phyloP scores from a whole-genome alignment of 1,140 invertebrate genomes.

The Phocides pigmalion region DNA sequence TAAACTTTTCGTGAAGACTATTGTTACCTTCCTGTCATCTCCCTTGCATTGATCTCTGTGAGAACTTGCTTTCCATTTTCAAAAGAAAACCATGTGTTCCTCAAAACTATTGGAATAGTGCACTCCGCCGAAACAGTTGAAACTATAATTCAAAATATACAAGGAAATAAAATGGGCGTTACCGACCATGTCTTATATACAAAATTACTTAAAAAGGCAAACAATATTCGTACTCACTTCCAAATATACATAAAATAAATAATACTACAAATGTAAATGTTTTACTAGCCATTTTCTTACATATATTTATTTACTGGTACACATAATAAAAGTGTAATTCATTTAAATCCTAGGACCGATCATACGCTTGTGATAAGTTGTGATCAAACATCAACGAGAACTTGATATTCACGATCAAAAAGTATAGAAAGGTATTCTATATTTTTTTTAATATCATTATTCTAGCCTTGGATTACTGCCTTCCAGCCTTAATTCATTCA shows the following conservation, averaged over 20 bases:
- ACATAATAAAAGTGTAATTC: too few relatives aligned
- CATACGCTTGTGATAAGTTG: too few relatives aligned
- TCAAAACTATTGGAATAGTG: conserved; percentile 89
- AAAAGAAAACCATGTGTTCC: conserved; percentile 95
- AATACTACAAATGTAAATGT: neutral
- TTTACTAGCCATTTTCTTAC: conserved; percentile 2
- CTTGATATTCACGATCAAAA: too few relatives aligned
- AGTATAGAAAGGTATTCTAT: too few relatives aligned
- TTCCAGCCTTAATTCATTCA: too few relatives aligned
- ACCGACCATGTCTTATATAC: neutral
- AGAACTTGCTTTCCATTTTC: conserved; percentile 93
- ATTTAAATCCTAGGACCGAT: too few relatives aligned
- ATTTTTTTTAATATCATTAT: too few relatives aligned
- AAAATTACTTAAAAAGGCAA: neutral
- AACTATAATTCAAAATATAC: conserved; percentile 55
- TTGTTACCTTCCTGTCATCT: conserved; percentile 88
- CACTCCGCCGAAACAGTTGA: conserved; percentile 73
- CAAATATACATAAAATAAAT: conserved; percentile 1
- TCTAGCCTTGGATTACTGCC: too few relatives aligned
- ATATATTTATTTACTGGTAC: too few relatives aligned
- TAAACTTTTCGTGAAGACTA: too few relatives aligned
- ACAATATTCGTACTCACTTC: neutral
- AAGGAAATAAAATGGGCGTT: conserved; percentile 50
- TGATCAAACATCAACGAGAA: too few relatives aligned
- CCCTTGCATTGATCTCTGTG: conserved; percentile 91